Evolutionary conservation across 2,797 vertebrate species (phyloP), one percentile per base, ranked within the genome.

Genomic region (Pipistrellus kuhlii): DNA sequence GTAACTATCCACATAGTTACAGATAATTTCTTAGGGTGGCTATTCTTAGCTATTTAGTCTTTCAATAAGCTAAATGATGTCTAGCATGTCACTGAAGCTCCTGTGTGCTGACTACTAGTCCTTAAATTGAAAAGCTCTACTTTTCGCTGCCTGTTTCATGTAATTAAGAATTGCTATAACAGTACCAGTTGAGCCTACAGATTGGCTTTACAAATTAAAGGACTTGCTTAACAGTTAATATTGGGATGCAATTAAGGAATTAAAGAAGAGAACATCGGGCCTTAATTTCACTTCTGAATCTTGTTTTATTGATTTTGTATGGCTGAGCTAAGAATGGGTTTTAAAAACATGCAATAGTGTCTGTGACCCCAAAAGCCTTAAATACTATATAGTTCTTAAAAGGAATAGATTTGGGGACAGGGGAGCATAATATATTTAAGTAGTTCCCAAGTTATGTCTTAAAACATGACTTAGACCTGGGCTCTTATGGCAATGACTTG

Each of bases 151-250:
- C 32, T 82, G 3, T 66, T 93, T 51, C 4, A 0, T 69, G 27
- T 32, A 38, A 55, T 82, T 53, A 15, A 17, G 32, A 55, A 20
- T 78, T 90, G 38, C 38, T n/a, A 3, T 80, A 18, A 46, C 71
- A 92, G 9, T 75, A 69, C 1, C 41, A 35, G 20, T 73, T 83
- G 15, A 91, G 15, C 17, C 3, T 75, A 9, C 4, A 66, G 30
- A 62, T 88, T 25, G 38, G 15, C 62, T 55, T 91, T 95, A 80
- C 41, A 73, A 85, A 73, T 62, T 48, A 75, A 93, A 66, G n/a
- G 5, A 35, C 10, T 94, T 88, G 59, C 38, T 86, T 86, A 25
- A n/a, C 76, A 44, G 5, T 10, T 44, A n/a, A 35, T 87, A 32
- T 7, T 88, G 46, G 48, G 78, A 59, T 27, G 48, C 55, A 90